Evolutionary conservation across 2,797 vertebrate species (phyloP).

Genomic region (Galaxias olidus): DNA sequence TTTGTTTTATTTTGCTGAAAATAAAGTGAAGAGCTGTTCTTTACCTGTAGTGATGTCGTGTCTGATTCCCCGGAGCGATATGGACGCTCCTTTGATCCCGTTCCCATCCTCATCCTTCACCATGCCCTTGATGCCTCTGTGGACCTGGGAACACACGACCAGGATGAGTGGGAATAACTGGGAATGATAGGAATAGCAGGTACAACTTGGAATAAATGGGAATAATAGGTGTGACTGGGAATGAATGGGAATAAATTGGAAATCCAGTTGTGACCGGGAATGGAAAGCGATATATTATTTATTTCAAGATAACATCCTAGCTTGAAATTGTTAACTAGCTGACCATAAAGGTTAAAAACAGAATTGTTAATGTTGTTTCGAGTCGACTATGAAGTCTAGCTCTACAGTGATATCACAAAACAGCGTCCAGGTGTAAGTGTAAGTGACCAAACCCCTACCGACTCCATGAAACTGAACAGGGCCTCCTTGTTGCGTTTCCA

Average conservation of each 20-base stretch:
- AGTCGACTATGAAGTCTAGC: too few relatives aligned
- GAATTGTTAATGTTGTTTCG: too few relatives aligned
- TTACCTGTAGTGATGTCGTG: slow-evolving; percentile 94
- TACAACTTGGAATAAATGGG: not conserved
- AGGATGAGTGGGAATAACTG: not conserved
- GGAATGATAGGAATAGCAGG: not conserved
- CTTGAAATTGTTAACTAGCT: too few relatives aligned
- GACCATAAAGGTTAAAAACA: too few relatives aligned
- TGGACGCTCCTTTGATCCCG: slow-evolving; percentile 86
- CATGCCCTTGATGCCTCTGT: slow-evolving; percentile 92
- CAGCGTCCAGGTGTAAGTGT: not conserved
- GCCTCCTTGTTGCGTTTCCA: slow-evolving; percentile 96
- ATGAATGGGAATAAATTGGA: too few relatives aligned
- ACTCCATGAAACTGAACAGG: slow-evolving; percentile 89
- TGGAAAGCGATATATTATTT: too few relatives aligned
- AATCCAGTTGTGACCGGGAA: too few relatives aligned
- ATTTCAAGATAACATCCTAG: too few relatives aligned
- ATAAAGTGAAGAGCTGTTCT: not conserved
- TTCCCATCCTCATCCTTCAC: slow-evolving; percentile 86
- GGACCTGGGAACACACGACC: slow-evolving; percentile 77
- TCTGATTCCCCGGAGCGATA: slow-evolving; percentile 86
- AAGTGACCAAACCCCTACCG: slow-evolving; percentile 80
- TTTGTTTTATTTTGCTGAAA: not conserved
- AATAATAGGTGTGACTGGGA: too few relatives aligned
- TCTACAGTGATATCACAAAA: not conserved